Base-by-base conservation (phyloP, 2,888 invertebrate species). In the Bombylius discolor region DNA sequence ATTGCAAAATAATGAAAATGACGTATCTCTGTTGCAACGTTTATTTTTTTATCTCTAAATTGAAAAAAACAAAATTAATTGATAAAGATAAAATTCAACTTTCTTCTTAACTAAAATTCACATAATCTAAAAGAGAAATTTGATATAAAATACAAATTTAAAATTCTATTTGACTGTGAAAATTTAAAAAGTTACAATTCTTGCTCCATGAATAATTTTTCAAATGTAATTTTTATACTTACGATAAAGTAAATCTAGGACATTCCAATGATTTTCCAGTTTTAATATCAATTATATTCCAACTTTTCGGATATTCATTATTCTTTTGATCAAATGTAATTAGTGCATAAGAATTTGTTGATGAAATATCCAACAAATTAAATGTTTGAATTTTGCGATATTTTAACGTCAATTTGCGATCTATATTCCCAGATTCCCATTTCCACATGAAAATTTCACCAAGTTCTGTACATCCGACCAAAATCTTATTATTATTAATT, bases 391-490 rank as follows among this genome's bases (percentile, higher is more conserved):
- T 32, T 50, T 45, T 45, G 5, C 5, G 11, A 11, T 45, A 11
- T 14, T 45, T 14, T 42, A 32, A 46, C 14, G 1, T 5, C n/a
- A 6, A 13, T 5, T 57, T 62, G 14, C 63, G 63, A 4, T 65
- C 69, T 33, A 79, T 73, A 6, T 76, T 70, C 12, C 79, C 79
- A 9, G 76, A 79, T 52, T 79, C 76, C 81, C 83, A 83, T 49
- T 80, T 77, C 82, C 84, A 84, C 36, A 76, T 72, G 23, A 78
- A 65, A 5, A 85, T 63, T 62, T 78, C 74, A 0, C 82, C 84
- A 39, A 66, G 66, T 46, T 70, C 70, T 1, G 81, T 80, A 64
- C 83, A 81, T 5, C 79, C 79, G 31, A 80, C 64, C 44, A 78
- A 72, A 33, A 70, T 68, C 61, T 77, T 76, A 34, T 68, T 63